These are phyloP conservation scores for Sinelater perroti DNA, from an alignment of 2,888 invertebrate species.

Conservation along the genomic window DNA sequence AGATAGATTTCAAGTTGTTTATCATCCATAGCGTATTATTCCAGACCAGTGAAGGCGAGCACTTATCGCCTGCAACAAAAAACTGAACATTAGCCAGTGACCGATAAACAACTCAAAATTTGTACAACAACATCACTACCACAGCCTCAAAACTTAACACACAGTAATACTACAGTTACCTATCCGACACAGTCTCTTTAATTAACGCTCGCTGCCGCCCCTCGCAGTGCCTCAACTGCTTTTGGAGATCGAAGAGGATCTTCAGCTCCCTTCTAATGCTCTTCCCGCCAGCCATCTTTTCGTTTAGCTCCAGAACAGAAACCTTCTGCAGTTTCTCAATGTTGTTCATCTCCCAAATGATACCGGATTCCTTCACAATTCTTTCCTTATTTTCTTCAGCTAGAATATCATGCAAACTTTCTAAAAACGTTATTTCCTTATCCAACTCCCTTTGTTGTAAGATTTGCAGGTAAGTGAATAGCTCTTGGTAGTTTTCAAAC, in stretches of 20 bases:
- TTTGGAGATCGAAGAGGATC: slow-evolving; percentile 55
- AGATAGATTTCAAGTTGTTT: slow-evolving; percentile 21
- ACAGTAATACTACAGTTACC: neutral
- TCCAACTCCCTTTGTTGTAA: neutral
- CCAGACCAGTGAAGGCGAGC: slow-evolving; percentile 22
- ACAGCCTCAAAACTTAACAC: neutral
- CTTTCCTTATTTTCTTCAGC: slow-evolving; percentile 56
- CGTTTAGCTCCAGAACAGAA: slow-evolving; percentile 56
- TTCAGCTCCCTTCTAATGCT: slow-evolving; percentile 59
- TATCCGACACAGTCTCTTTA: neutral
- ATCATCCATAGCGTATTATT: neutral
- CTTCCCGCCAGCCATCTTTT: slow-evolving; percentile 45
- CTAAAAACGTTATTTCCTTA: neutral
- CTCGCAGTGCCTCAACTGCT: slow-evolving; percentile 50
- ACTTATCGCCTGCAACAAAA: slow-evolving; percentile 27
- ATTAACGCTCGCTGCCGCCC: slow-evolving; percentile 7
- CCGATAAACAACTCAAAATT: slow-evolving; percentile 21
- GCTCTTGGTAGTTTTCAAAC: neutral
- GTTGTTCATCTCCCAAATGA: slow-evolving; percentile 58
- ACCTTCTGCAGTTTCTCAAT: slow-evolving; percentile 57
- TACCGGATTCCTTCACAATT: slow-evolving; percentile 53
- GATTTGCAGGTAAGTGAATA: neutral
- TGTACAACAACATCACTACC: slow-evolving; percentile 2
- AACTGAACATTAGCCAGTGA: slow-evolving; percentile 9
- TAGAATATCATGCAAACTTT: slow-evolving; percentile 10